Evolutionary conservation across 2,888 invertebrate genomes (phyloP).

Genomic region (Pristionchus arcanus): DNA sequence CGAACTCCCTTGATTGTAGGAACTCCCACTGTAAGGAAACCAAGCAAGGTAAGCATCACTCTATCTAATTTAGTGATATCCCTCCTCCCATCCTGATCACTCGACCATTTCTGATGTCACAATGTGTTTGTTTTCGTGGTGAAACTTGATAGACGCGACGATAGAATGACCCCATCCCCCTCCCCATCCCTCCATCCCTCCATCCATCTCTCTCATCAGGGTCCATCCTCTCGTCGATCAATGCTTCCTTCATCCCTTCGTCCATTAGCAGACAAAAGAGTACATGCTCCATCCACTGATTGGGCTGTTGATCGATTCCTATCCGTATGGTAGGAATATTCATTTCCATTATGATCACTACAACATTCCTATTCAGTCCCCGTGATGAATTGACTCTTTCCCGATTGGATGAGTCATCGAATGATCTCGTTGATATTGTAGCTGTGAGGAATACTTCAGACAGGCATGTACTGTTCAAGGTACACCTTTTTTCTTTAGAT

Average conservation of each 20-base stretch:
- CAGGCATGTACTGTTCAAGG: conserved; percentile 81
- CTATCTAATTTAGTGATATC: too few species aligned
- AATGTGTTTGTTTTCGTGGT: neutral
- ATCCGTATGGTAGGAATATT: conserved; percentile 37
- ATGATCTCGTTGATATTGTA: conserved; percentile 69
- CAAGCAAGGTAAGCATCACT: conserved; percentile 32
- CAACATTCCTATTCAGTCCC: conserved; percentile 62
- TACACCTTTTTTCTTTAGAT: neutral
- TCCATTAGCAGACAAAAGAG: conserved; percentile 65
- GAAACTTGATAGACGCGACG: neutral
- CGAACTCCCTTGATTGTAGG: conserved; percentile 59
- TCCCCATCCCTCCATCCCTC: neutral
- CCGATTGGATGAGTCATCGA: conserved; percentile 64
- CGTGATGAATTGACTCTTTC: conserved; percentile 66
- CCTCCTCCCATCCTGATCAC: neutral
- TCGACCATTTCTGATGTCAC: neutral
- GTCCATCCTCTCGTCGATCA: conserved; percentile 63
- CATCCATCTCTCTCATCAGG: conserved; percentile 46
- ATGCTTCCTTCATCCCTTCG: conserved; percentile 62
- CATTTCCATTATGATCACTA: neutral
- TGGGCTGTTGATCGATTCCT: conserved; percentile 55
- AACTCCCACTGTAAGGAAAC: conserved; percentile 44
- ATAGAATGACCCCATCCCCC: neutral
- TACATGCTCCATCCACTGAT: conserved; percentile 62
- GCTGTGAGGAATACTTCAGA: conserved; percentile 65